Percentiles rank a stretch among this genome's conserved stretches.
Conservation (phyloP, 2,113 vertebrate species). For the Notothenia rossii region DNA sequence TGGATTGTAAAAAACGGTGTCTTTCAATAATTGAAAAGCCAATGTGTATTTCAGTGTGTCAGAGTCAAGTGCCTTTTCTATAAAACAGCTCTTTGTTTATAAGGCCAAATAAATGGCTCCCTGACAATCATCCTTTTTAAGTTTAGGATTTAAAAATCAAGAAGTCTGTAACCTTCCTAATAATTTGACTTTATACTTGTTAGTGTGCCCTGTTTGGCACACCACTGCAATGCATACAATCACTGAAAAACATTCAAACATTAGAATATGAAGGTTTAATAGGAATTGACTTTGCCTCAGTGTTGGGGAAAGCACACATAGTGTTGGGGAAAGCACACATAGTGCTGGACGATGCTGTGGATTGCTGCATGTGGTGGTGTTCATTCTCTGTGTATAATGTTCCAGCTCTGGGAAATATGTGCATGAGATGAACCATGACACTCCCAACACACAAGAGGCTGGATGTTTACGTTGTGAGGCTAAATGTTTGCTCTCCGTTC, state of each 20-base stretch:
- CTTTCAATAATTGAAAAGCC: background rate
- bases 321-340: background rate
- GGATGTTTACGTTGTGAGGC: constrained; percentile 25
- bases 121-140: background rate
- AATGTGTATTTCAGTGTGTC: constrained; percentile 8
- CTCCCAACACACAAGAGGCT: constrained; percentile 32
- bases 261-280: background rate
- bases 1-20: background rate
- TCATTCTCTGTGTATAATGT: background rate
- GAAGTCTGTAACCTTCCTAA: background rate
- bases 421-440: constrained; percentile 29
- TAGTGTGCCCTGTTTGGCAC: background rate
- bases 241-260: background rate
- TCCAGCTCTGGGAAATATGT: constrained; percentile 23
- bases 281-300: background rate
- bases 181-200: background rate
- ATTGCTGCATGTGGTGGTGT: background rate
- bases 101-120: background rate
- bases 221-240: background rate
- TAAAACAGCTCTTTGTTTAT: background rate
- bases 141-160: background rate
- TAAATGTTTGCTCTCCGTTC: constrained; percentile 47
- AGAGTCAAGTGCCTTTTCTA: background rate
- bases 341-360: background rate
- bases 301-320: background rate